These are phyloP conservation scores for Polypterus senegalus DNA, from an alignment of 2,113 vertebrate genomes.

Conservation along the genomic window DNA sequence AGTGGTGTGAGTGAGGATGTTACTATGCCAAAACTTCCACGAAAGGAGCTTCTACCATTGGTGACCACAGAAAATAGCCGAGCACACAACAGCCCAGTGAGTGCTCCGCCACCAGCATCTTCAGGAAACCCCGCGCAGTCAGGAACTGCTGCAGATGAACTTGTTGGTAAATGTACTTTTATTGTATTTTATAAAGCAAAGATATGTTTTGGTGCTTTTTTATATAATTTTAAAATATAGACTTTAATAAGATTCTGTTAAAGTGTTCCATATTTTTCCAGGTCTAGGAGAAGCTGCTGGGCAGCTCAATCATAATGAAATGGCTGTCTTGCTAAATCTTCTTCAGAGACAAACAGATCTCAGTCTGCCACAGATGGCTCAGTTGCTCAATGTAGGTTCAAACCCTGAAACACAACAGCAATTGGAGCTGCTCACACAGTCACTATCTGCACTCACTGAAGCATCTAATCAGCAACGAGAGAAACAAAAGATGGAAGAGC, in stretches of 20 bases:
- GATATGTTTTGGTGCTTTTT: not conserved
- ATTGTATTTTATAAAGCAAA: not conserved
- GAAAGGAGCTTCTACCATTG: conserved; percentile 70
- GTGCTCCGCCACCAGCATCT: conserved; percentile 40
- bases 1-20: conserved; percentile 75
- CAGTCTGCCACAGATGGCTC: conserved; percentile 81
- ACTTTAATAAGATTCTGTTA: too few species aligned
- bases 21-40: conserved; percentile 70
- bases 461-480: conserved; percentile 60
- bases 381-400: conserved; percentile 76
- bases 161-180: conserved; percentile 2
- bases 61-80: conserved; percentile 67
- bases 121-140: conserved; percentile 32
- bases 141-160: conserved; percentile 28
- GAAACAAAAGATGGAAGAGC: conserved; percentile 31
- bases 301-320: conserved; percentile 88
- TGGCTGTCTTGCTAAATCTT: conserved; percentile 86
- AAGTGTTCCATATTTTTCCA: conserved; percentile 25
- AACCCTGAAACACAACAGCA: conserved; percentile 77
- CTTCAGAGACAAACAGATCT: conserved; percentile 92
- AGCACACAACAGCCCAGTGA: conserved; percentile 57
- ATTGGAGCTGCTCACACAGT: conserved; percentile 75
- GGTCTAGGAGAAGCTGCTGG: conserved; percentile 80
- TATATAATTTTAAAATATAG: not conserved
- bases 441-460: conserved; percentile 72